Evolutionary conservation across 2,113 vertebrate genomes (phyloP).

Genomic region (Gobiocypris rarus): DNA sequence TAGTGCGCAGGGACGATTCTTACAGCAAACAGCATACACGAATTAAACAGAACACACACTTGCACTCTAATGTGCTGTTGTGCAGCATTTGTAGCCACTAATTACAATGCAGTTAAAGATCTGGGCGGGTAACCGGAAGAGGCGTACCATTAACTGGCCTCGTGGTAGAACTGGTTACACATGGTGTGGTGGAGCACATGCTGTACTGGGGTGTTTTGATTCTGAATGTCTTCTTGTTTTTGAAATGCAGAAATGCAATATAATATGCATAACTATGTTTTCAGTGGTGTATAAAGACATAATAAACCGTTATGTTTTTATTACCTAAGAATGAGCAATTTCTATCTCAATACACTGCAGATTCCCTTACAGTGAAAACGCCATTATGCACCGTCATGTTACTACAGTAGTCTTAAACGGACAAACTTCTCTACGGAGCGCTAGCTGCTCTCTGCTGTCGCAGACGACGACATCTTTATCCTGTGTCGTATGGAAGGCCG

Average conservation of each 20-base stretch:
- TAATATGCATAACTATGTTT: too few species aligned
- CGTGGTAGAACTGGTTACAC: neutral
- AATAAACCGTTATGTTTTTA: too few species aligned
- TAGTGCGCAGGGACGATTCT: neutral
- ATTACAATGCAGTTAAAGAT: neutral
- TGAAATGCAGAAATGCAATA: neutral
- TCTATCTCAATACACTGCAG: too few species aligned
- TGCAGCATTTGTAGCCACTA: neutral
- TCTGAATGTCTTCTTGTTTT: neutral
- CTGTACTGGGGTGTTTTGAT: neutral
- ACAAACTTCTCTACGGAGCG: too few species aligned
- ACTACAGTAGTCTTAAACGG: too few species aligned
- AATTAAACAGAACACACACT: neutral
- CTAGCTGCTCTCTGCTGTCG: too few species aligned
- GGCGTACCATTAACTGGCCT: neutral
- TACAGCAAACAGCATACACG: neutral
- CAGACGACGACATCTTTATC: too few species aligned
- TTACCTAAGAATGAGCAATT: too few species aligned
- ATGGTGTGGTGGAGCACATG: neutral
- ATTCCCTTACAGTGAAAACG: too few species aligned
- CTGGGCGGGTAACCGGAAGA: neutral
- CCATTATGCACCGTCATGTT: too few species aligned
- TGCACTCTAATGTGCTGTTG: neutral
- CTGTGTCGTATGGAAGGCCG: too few species aligned
- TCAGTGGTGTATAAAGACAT: too few species aligned